These are phyloP conservation scores for Poecilus cupreus DNA, from an alignment of 2,888 invertebrate species.

Conservation along the genomic window DNA sequence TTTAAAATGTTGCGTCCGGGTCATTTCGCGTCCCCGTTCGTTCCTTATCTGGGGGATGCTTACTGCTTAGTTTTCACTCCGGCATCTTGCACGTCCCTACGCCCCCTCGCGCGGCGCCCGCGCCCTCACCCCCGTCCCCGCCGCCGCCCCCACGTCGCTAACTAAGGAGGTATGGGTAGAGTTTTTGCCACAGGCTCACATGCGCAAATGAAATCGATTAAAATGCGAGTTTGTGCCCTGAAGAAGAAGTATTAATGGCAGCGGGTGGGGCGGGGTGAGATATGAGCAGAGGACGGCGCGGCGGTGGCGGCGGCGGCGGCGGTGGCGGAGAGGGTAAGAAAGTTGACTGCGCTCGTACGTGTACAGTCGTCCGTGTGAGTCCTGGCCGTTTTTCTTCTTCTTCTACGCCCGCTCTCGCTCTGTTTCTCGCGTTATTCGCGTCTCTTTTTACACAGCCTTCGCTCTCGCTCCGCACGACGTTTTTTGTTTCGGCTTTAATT, in stretches of 20 bases:
- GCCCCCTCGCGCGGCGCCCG: conserved; percentile 67
- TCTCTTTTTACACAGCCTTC: conserved; percentile 22
- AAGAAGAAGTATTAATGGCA: conserved; percentile 75
- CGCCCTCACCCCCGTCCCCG: conserved; percentile 69
- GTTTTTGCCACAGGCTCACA: conserved; percentile 77
- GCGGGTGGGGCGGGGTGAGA: conserved; percentile 67
- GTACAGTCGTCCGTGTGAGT: conserved; percentile 71
- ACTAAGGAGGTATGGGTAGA: conserved; percentile 66
- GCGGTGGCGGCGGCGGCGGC: conserved; percentile 61
- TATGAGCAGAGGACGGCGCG: conserved; percentile 64
- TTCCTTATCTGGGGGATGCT: conserved; percentile 62
- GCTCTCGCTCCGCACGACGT: conserved; percentile 22
- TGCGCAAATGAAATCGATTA: conserved; percentile 83
- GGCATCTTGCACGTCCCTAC: conserved; percentile 66
- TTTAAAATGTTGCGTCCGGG: neutral
- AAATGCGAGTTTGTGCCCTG: conserved; percentile 79
- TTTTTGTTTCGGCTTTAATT: conserved; percentile 60
- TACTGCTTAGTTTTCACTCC: conserved; percentile 68
- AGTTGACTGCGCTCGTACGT: conserved; percentile 73
- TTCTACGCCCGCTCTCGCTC: conserved; percentile 39
- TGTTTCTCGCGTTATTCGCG: neutral
- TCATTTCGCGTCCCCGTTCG: conserved; percentile 51
- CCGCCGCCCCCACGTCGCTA: conserved; percentile 61
- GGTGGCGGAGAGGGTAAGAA: conserved; percentile 66
- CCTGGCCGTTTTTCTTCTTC: conserved; percentile 67